Conservation (phyloP, 2,113 vertebrate genomes). For the Petroica traversi region DNA sequence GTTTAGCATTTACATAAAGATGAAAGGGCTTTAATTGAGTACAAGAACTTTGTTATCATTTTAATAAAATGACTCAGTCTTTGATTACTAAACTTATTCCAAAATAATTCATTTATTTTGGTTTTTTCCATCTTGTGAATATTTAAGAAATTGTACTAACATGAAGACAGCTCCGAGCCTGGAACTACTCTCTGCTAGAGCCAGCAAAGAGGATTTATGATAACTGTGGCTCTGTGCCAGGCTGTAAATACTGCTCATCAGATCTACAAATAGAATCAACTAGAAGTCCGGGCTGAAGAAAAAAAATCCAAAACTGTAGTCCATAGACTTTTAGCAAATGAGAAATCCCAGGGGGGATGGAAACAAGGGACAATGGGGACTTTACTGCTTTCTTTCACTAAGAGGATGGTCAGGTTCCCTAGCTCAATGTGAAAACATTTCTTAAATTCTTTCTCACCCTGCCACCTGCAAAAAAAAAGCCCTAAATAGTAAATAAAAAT, state of each 20-base stretch:
- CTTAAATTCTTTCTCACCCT: background rate
- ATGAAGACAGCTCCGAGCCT: conserved; percentile 12
- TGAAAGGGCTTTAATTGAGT: conserved; percentile 43
- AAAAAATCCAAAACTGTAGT: background rate
- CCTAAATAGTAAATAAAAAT: background rate
- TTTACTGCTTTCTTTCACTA: background rate
- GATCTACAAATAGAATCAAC: background rate
- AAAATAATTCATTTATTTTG: conserved; percentile 24
- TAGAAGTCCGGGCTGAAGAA: background rate
- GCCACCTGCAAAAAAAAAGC: background rate
- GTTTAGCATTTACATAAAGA: conserved; percentile 43
- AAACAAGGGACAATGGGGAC: accelerated
- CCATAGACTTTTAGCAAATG: background rate
- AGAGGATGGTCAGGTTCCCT: background rate
- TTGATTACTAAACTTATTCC: conserved; percentile 21
- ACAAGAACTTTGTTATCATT: conserved; percentile 1
- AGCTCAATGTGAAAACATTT: background rate
- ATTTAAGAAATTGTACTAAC: conserved; percentile 24
- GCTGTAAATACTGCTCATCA: background rate
- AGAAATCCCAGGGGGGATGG: background rate
- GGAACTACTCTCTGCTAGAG: background rate
- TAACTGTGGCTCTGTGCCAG: background rate
- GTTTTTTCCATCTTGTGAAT: conserved; percentile 16
- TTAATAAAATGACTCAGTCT: conserved; percentile 27
- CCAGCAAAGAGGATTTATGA: conserved; percentile 1